Evolutionary conservation across 2,113 vertebrate species (phyloP), one percentile per base, ranked within the genome.

Genomic region (Morone saxatilis): DNA sequence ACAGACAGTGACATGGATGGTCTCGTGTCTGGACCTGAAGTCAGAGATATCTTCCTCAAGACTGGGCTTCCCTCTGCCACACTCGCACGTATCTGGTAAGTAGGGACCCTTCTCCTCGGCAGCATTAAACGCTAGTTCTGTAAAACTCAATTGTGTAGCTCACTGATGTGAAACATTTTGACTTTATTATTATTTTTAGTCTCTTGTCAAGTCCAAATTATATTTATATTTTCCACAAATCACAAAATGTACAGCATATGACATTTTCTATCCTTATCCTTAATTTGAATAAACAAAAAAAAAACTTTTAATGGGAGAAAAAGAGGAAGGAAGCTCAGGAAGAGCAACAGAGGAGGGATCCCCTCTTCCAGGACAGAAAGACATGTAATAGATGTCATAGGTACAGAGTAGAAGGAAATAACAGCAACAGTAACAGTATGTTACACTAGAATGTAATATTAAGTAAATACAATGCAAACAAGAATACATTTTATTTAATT

Each of bases 1-100:
- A 98, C 97, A 19, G 98, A 99, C 78, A 94, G 95, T 41, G 98
- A 99, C 92, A 96, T 97, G 96, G 98, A 99, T 69, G 98, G 98
- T n/a, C 96, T 98, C 84, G 97, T 99, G 69, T 99, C 98, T 72
- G 98, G 98, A 68, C 92, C 97, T 54, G 98, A 99, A 94, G 98
- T 98, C 81, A 96, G 95, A 94, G 98, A 99, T 78, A 97, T 99
- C 6, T 99, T 99, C 91, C 91, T 99, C 65, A 99, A 98, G 91
- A 99, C 98, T 0, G 98, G 98, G 53, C 94, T 99, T 70, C 96
- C 97, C 67, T 97, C 98, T 83, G 86, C 94, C 70, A 96, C 98
- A 19, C 95, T 99, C 7, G 98, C 98, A 57, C 97, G 96, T 74
- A 98, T 99, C 93, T 99, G 98, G 98, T 99, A 95, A 95, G 96